phyloP scores from a whole-genome alignment of 2,113 vertebrate species.

The Cebidichthys violaceus region DNA sequence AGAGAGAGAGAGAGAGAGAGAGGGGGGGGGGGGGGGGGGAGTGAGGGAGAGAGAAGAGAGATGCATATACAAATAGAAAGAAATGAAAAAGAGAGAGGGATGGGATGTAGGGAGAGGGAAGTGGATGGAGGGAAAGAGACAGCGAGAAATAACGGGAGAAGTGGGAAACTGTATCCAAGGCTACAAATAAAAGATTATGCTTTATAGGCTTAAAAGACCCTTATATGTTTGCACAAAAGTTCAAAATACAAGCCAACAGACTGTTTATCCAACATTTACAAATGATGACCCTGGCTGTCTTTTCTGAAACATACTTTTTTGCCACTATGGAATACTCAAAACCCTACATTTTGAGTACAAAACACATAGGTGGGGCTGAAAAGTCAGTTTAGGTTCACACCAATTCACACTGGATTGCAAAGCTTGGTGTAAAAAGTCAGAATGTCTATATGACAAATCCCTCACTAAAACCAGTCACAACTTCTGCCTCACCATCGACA shows the following conservation, averaged over 20 bases:
- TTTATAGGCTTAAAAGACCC: neutral
- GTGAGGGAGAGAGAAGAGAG: slow-evolving; percentile 2
- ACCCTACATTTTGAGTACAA: neutral
- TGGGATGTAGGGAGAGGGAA: neutral
- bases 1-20: too few species aligned
- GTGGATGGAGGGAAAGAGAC: neutral
- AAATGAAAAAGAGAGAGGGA: neutral
- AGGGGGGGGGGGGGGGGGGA: too few species aligned
- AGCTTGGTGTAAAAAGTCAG: slow-evolving; percentile 18
- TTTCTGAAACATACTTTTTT: neutral
- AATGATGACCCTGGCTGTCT: neutral
- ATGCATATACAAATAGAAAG: slow-evolving; percentile 19
- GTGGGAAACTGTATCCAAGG: slow-evolving; percentile 38
- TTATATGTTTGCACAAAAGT: neutral
- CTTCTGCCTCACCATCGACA: too few species aligned
- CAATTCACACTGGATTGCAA: slow-evolving; percentile 8
- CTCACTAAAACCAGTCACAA: too few species aligned
- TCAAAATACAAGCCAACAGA: slow-evolving; percentile 1
- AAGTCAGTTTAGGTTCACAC: slow-evolving; percentile 11
- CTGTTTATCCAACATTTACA: neutral
- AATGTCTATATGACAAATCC: slow-evolving; percentile 24
- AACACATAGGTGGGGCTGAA: neutral
- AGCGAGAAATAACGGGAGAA: slow-evolving; percentile 1
- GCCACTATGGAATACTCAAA: neutral
- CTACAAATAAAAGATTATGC: slow-evolving; percentile 9